Base-by-base conservation (phyloP, 2,113 vertebrate genomes). In the Scophthalmus maximus region DNA sequence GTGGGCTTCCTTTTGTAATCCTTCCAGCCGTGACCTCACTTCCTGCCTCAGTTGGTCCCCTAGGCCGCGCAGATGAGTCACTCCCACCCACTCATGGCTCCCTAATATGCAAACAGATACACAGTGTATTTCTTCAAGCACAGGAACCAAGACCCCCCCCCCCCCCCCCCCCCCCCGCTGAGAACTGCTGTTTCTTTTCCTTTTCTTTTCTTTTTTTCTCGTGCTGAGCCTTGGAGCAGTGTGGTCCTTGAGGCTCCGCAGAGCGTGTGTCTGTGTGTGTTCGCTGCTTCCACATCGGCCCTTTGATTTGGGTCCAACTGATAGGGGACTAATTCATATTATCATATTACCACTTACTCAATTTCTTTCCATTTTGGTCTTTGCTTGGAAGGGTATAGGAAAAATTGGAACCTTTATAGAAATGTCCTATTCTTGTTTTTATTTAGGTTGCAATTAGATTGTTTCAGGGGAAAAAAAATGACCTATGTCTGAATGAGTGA, bases 11-110 rank as follows among this genome's bases (percentile, higher is more conserved):
- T 81, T n/a, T 49, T 73, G 59, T 87, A 68, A 83, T 79, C 66
- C 65, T 57, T 53, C 64, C 66, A 78, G 76, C 77, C 77, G 68
- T 88, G 86, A 91, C 84, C 86, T 92, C 91, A 92, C 88, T 86
- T 91, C 91, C 91, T 81, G 87, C 80, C 82, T 84, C 65, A 61
- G 63, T 50, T 75, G 67, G 75, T 83, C 83, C 68, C 72, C 30
- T 34, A 85, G 8, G 73, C 88, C 49, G 3, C 42, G 65, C 34
- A 61, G 53, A 89, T 92, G 89, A 92, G 79, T 90, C 89, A 88
- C 53, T 81, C 81, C 68, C 78, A 65, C 79, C 73, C 89, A 79
- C 77, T 80, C 82, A 83, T 73, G 14, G 49, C 71, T 76, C 64
- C 44, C 74, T 64, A 70, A 81, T 78, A 79, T 32, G 46, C 84